Percentiles rank a stretch among this genome's conserved stretches.
phyloP scores from a whole-genome alignment of 2,888 invertebrate species.

The Dastarcus helophoroides region DNA sequence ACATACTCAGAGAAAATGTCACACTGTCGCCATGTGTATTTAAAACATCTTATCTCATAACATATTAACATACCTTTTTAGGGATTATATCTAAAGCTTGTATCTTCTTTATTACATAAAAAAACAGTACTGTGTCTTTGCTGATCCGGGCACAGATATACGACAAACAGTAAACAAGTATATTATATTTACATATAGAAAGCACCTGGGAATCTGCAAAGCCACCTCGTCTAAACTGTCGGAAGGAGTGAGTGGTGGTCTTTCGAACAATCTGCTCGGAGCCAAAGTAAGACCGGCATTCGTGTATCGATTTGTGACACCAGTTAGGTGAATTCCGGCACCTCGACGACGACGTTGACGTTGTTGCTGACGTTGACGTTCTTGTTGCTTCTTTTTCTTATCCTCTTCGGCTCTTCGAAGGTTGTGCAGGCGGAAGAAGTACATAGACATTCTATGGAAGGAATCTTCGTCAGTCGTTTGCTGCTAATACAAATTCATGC shows the following conservation, averaged over 20 bases:
- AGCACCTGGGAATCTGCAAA: conserved; percentile 81
- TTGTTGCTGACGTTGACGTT: conserved; percentile 7
- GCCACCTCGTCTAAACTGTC: conserved; percentile 89
- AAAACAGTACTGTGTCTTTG: too few species aligned
- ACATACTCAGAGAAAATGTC: too few species aligned
- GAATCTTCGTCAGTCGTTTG: too few species aligned
- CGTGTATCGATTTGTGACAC: conserved; percentile 36
- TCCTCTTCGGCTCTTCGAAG: conserved; percentile 75
- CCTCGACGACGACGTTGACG: conserved; percentile 25
- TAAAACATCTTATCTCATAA: too few species aligned
- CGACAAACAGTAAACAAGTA: not conserved
- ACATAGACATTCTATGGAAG: conserved; percentile 72
- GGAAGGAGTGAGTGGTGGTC: conserved; percentile 70
- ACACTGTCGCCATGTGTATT: too few species aligned
- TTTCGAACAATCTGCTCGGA: conserved; percentile 74
- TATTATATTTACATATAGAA: conserved; percentile 21
- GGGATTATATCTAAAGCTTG: too few species aligned
- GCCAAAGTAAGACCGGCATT: conserved; percentile 54
- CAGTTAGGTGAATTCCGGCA: conserved; percentile 19
- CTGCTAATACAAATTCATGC: too few species aligned
- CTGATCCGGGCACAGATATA: too few species aligned
- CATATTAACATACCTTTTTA: too few species aligned
- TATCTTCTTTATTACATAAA: too few species aligned
- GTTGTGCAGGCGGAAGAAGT: conserved; percentile 91
- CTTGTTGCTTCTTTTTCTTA: conserved; percentile 47